Base-by-base conservation (phyloP, 2,888 invertebrate species). In the Patella caerulea region DNA sequence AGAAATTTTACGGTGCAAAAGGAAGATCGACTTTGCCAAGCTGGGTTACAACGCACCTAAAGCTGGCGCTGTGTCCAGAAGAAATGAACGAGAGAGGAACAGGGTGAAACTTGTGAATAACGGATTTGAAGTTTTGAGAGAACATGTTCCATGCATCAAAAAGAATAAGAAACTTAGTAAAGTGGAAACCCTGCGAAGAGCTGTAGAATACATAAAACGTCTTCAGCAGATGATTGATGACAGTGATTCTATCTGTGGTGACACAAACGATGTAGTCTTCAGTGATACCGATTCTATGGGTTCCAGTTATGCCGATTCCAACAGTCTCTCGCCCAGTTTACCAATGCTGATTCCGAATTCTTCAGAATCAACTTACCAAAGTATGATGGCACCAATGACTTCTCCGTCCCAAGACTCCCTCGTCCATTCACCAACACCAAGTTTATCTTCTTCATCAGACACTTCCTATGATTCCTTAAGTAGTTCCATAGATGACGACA, bases 11-110 rank as follows among this genome's bases (percentile, higher is more conserved):
- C 81, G 90, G 55, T 90, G 90, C 79, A 90, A 90, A 78, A 75
- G 90, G 54, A 79, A 90, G 34, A 86, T 89, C 4, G 89, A 90
- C 79, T 85, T 89, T 75, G 34, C 52, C 11, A 83, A 85, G 12
- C 83, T 89, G n/a, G 89, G 89, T 9, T 80, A 89, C 55, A 86
- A 88, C 2, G 83, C 85, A 73, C 84, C 86, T 0, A 86, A 86
- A n/a, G 96, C 95, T 24, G 96, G 96, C 54, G 96, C 97, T 7
- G 90, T 91, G 29, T 96, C 96, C 0, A 93, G 97, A 76, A 94
- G 98, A 87, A 98, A 98, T 92, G 98, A 98, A 52, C 94, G 98
- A 65, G 98, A 98, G 92, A 93, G 98, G 86, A 98, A 98, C 91
- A 94, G 98, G 85, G 98, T 98, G 85, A 97, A 97, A 92, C 97